phyloP scores from a whole-genome alignment of 2,888 invertebrate genomes.

The Lepidochrysops patricia region DNA sequence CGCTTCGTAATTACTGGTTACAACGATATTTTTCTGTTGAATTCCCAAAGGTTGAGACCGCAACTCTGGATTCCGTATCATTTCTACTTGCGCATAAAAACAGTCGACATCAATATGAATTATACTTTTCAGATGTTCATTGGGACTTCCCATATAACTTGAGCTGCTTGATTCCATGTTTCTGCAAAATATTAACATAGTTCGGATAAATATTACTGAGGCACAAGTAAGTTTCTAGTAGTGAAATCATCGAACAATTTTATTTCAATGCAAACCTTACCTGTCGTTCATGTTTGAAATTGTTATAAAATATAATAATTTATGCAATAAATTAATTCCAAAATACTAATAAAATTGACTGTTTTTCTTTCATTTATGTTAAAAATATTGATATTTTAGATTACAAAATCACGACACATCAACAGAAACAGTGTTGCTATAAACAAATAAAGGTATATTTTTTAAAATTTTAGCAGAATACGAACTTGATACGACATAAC shows the following conservation, averaged over 20 bases:
- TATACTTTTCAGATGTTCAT: conserved; percentile 79
- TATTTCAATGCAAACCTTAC: conserved; percentile 43
- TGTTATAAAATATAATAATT: conserved; percentile 48
- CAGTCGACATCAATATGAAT: conserved; percentile 89
- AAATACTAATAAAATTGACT: conserved; percentile 41
- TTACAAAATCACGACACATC: conserved; percentile 72
- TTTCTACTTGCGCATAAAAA: conserved; percentile 91
- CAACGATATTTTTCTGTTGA: conserved; percentile 88
- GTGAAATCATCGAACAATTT: conserved; percentile 40
- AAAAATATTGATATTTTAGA: conserved; percentile 67
- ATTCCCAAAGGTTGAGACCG: conserved; percentile 82
- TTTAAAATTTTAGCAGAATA: background rate
- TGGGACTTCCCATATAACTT: conserved; percentile 46
- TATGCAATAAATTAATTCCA: conserved; percentile 43
- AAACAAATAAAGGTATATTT: conserved; percentile 11
- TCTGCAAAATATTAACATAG: conserved; percentile 49
- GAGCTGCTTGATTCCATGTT: conserved; percentile 67
- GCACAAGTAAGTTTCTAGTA: conserved; percentile 57
- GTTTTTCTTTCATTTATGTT: conserved; percentile 65
- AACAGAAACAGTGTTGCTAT: conserved; percentile 60
- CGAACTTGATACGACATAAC: background rate
- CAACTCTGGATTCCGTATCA: conserved; percentile 80
- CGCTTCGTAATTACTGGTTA: conserved; percentile 89
- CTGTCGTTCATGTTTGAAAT: conserved; percentile 58
- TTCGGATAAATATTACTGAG: conserved; percentile 57